These are phyloP conservation scores for Cyclophora albipunctata DNA, from an alignment of 2,888 invertebrate genomes.

Conservation along the genomic window DNA sequence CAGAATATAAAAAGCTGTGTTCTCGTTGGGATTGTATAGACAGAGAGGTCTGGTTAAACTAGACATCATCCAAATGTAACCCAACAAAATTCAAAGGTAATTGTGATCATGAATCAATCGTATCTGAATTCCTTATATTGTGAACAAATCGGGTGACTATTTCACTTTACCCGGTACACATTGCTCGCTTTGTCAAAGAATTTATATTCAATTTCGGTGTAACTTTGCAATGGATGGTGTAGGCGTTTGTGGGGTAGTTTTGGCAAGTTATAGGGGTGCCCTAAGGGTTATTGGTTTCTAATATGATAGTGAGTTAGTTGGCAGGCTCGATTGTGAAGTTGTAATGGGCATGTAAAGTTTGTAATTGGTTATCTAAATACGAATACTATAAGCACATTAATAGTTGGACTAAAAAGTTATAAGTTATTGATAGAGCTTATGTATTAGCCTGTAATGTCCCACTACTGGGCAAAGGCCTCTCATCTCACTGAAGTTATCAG, in stretches of 20 bases:
- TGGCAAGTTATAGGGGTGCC: conserved; percentile 40
- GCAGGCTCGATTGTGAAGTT: too few species aligned
- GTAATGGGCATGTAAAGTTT: too few species aligned
- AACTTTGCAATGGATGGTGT: conserved; percentile 24
- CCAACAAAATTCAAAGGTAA: conserved; percentile 63
- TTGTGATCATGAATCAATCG: conserved; percentile 71
- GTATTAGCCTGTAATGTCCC: too few species aligned
- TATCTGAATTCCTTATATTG: conserved; percentile 49
- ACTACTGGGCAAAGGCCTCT: too few species aligned
- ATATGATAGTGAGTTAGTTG: conserved; percentile 20
- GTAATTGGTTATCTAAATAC: too few species aligned
- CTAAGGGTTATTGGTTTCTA: conserved; percentile 46
- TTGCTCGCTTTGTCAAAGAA: conserved; percentile 18
- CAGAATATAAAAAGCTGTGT: conserved; percentile 20
- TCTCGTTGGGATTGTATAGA: conserved; percentile 14
- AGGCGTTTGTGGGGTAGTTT: conserved; percentile 42
- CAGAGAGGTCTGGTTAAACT: conserved; percentile 23
- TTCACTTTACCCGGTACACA: conserved; percentile 1
- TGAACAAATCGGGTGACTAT: conserved; percentile 27
- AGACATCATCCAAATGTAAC: conserved; percentile 41
- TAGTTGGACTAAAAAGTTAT: too few species aligned
- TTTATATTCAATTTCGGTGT: conserved; percentile 5
- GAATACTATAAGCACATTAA: too few species aligned
- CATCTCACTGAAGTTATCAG: too few species aligned
- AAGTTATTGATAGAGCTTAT: too few species aligned